Evolutionary conservation across 2,113 vertebrate genomes (phyloP), one percentile per base, ranked within the genome.

Genomic region (Aspidoscelis tigris): DNA sequence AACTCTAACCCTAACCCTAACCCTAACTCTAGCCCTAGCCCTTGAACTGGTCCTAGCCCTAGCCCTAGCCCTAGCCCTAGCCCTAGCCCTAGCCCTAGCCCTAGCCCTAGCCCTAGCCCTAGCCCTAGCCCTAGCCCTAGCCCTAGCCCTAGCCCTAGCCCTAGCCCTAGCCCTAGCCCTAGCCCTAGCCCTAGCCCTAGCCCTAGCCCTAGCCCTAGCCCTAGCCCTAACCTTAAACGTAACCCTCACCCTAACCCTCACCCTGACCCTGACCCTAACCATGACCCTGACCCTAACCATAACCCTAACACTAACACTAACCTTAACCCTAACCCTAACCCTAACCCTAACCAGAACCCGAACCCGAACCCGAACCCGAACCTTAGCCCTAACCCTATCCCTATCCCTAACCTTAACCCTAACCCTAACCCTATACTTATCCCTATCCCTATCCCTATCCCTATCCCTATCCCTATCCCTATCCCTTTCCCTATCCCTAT

Each of bases 281-380:
- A n/a, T n/a, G n/a, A n/a, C n/a, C n/a, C n/a, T n/a, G n/a, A n/a
- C n/a, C n/a, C n/a, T n/a, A n/a, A n/a, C n/a, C n/a, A n/a, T n/a
- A n/a, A n/a, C n/a, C n/a, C n/a, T n/a, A n/a, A n/a, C n/a, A n/a
- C n/a, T n/a, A n/a, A n/a, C n/a, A n/a, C n/a, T n/a, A n/a, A n/a
- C n/a, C n/a, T n/a, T n/a, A n/a, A n/a, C n/a, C n/a, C n/a, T n/a
- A n/a, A n/a, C n/a, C n/a, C n/a, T n/a, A n/a, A n/a, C n/a, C 8
- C 65, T 66, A 66, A 66, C 8, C 18, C 8, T 70, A 70, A 70
- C 72, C 72, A 41, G 44, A 76, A 87, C 71, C 70, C 71, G 77
- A 86, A 83, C 81, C 81, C 72, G 83, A 83, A 87, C 66, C 86
- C 86, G 71, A 83, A 87, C 74, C 65, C 86, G 80, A 88, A 88